phyloP scores from a whole-genome alignment of 1,140 invertebrate species.

The Nomia melanderi region DNA sequence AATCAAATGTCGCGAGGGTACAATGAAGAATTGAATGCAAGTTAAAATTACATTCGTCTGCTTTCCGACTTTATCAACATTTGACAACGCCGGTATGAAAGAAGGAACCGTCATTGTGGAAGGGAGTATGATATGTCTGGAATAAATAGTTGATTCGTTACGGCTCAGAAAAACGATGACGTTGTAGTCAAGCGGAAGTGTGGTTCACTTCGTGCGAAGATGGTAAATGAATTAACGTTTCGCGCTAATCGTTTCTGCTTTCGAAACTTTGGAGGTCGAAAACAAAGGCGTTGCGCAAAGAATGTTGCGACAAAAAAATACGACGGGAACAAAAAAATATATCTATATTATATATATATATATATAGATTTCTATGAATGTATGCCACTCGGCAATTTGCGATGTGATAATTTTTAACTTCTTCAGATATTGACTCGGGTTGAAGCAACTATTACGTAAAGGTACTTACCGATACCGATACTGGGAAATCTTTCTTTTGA shows the following conservation, averaged over 20 bases:
- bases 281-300: not conserved
- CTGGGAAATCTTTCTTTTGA: slow-evolving; percentile 85
- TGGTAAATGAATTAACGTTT: slow-evolving; percentile 59
- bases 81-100: not conserved
- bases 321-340: too few species aligned
- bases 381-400: too few species aligned
- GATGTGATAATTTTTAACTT: not conserved
- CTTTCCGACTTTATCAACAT: not conserved
- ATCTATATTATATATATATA: too few species aligned
- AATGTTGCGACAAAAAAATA: not conserved
- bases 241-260: slow-evolving; percentile 37
- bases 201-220: slow-evolving; percentile 40
- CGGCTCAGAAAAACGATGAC: slow-evolving; percentile 9
- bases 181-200: slow-evolving; percentile 57
- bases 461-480: slow-evolving; percentile 84
- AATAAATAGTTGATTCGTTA: slow-evolving; percentile 39
- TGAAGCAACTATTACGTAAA: not conserved
- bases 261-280: slow-evolving; percentile 28
- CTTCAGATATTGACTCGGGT: too few species aligned
- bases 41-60: not conserved
- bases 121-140: not conserved
- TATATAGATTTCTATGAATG: too few species aligned
- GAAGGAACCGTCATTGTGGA: not conserved
- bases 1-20: too few species aligned
- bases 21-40: not conserved